These are phyloP conservation scores for Microcebus murinus DNA, from an alignment of 2,113 vertebrate genomes.

Conservation along the genomic window DNA sequence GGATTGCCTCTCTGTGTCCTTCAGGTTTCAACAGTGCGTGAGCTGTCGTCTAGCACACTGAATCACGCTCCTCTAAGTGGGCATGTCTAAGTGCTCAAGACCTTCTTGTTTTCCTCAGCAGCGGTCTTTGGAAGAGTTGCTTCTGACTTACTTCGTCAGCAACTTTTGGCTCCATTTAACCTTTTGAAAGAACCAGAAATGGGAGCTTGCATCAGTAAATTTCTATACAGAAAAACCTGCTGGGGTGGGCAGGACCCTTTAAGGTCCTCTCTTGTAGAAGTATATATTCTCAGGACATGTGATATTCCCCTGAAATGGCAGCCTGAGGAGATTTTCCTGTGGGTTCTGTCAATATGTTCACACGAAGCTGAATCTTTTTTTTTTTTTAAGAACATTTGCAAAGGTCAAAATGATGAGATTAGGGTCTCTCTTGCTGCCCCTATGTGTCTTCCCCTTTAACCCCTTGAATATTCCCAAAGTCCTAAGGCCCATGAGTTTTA, in stretches of 20 bases:
- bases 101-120: not conserved
- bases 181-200: conserved; percentile 26
- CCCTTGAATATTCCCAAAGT: not conserved
- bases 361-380: not conserved
- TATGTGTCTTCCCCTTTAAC: not conserved
- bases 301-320: not conserved
- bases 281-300: not conserved
- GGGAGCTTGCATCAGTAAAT: not conserved
- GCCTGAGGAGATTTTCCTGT: not conserved
- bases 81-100: not conserved
- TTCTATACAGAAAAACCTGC: not conserved
- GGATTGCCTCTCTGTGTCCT: not conserved
- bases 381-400: conserved; percentile 5
- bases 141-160: not conserved
- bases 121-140: not conserved
- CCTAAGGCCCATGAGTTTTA: not conserved
- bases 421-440: not conserved
- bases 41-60: not conserved
- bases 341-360: not conserved
- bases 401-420: not conserved
- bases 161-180: not conserved
- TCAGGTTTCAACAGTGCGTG: not conserved
- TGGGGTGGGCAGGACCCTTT: not conserved
- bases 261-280: not conserved
- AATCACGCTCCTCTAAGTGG: not conserved